Evolutionary conservation across 2,888 invertebrate genomes (phyloP).

Genomic region (Anorthoa munda): DNA sequence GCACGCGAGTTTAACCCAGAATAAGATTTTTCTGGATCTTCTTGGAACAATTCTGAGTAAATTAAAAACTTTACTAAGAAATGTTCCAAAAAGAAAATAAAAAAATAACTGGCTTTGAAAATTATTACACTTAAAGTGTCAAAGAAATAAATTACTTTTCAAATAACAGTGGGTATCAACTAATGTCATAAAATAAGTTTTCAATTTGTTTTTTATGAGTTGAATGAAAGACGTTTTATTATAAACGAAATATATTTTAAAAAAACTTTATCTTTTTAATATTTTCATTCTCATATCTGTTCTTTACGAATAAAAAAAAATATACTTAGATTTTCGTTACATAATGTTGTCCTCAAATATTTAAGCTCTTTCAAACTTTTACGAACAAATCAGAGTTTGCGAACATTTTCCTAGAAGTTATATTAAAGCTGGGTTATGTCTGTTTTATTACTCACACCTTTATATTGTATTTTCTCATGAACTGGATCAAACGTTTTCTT

Average conservation of each 20-base stretch:
- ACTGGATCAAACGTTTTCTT: conserved; percentile 26
- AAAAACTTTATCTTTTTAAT: neutral
- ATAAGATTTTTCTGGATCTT: no score
- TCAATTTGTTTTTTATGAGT: neutral
- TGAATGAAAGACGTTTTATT: neutral
- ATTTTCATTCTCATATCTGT: neutral
- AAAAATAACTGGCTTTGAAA: neutral
- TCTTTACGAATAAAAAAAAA: conserved; percentile 10
- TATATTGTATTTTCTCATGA: conserved; percentile 21
- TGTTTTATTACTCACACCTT: conserved; percentile 34
- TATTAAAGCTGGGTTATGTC: conserved; percentile 34
- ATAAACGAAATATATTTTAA: neutral
- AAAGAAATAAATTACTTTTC: neutral
- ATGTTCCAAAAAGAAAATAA: no score
- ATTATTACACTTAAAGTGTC: neutral
- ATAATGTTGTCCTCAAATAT: conserved; percentile 24
- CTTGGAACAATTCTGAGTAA: no score
- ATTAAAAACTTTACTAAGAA: no score
- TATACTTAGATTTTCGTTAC: neutral
- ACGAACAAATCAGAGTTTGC: conserved; percentile 35
- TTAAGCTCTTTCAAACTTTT: conserved; percentile 30
- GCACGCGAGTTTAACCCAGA: no score
- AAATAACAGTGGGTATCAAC: neutral
- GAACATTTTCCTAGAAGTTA: conserved; percentile 40
- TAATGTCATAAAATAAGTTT: neutral